A percentile compares a stretch with the other conserved stretches of the same genome.
phyloP scores from a whole-genome alignment of 2,797 vertebrate species.

The Emydoidea blandingii region DNA sequence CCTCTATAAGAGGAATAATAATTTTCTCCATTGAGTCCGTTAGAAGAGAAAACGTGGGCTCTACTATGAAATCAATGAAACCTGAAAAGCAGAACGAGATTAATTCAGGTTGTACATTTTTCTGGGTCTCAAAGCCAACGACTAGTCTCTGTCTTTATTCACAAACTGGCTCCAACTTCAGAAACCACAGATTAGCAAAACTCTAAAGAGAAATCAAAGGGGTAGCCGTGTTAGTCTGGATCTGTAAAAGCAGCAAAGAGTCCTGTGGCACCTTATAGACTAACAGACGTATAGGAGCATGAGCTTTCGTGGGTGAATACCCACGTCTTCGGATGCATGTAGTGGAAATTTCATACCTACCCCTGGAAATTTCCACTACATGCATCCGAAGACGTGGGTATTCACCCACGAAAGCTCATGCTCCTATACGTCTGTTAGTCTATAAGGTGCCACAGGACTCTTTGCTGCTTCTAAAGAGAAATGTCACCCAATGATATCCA shows the following conservation, averaged over 20 bases:
- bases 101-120: constrained; percentile 16
- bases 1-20: constrained; percentile 96
- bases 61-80: constrained; percentile 98
- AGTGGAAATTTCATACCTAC: too few species aligned
- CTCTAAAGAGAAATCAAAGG: neutral
- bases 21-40: constrained; percentile 97
- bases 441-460: too few species aligned
- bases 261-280: too few species aligned
- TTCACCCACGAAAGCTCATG: too few species aligned
- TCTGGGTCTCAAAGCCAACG: constrained; percentile 6
- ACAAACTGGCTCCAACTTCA: neutral
- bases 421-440: too few species aligned
- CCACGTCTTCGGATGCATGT: too few species aligned
- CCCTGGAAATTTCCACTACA: too few species aligned
- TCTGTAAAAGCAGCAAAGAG: too few species aligned
- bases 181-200: neutral
- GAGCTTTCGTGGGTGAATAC: too few species aligned
- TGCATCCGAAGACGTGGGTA: too few species aligned
- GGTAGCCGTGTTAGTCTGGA: too few species aligned
- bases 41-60: constrained; percentile 96
- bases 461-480: neutral
- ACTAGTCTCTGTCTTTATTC: neutral
- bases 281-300: too few species aligned
- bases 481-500: neutral
- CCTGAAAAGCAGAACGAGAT: constrained; percentile 79